phyloP scores from a whole-genome alignment of 2,113 vertebrate species.

The Vireo altiloquus region DNA sequence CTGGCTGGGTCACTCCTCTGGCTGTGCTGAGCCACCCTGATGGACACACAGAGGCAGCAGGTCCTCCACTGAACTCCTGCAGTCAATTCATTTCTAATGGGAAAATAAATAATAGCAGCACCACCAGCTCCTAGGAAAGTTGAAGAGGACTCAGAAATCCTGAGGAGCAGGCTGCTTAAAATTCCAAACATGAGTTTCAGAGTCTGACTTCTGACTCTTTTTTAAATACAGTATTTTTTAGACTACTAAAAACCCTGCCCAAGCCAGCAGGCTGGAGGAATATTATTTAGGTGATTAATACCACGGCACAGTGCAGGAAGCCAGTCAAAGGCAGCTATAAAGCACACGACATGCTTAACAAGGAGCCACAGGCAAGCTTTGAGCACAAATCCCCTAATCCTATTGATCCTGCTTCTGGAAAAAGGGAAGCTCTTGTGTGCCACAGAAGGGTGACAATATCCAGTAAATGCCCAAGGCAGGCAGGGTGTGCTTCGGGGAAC shows the following conservation, averaged over 20 bases:
- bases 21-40: not conserved
- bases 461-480: conserved; percentile 52
- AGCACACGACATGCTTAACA: conserved; percentile 71
- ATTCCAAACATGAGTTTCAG: not conserved
- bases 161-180: not conserved
- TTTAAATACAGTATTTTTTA: not conserved
- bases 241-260: not conserved
- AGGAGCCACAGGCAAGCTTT: conserved; percentile 77
- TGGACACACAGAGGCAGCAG: not conserved
- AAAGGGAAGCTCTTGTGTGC: conserved; percentile 59
- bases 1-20: not conserved
- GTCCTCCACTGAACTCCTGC: not conserved
- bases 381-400: conserved; percentile 80
- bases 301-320: conserved; percentile 4
- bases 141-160: not conserved
- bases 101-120: not conserved
- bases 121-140: not conserved
- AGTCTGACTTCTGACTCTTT: not conserved
- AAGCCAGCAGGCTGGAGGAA: conserved; percentile 22
- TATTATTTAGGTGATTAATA: conserved; percentile 53
- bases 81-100: not conserved
- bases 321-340: conserved; percentile 39
- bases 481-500: conserved; percentile 63
- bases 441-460: conserved; percentile 60
- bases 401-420: conserved; percentile 77